Percentiles rank a stretch among this genome's conserved stretches.
Evolutionary conservation across 2,113 vertebrate genomes (phyloP).

Genomic region (Acrocephalus kingi): DNA sequence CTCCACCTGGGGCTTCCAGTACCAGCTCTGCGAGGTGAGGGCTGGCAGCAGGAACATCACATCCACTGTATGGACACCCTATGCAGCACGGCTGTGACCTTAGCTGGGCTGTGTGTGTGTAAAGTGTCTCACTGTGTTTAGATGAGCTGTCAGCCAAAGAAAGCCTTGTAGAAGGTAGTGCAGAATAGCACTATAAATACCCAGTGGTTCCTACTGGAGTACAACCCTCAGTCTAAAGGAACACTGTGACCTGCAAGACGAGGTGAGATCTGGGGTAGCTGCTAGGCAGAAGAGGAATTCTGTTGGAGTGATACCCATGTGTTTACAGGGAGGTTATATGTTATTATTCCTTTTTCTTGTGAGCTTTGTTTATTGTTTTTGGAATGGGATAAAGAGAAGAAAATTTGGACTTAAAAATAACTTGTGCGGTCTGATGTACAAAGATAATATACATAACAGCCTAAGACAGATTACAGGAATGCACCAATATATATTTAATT

Average conservation of each 20-base stretch:
- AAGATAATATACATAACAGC: slow-evolving; percentile 45
- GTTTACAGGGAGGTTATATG: not conserved
- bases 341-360: slow-evolving; percentile 8
- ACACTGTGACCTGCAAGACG: not conserved
- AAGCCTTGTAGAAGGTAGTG: not conserved
- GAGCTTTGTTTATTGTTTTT: slow-evolving; percentile 48
- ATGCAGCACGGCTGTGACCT: not conserved
- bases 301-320: not conserved
- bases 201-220: not conserved
- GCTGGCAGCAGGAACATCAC: not conserved
- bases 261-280: not conserved
- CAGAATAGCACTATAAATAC: not conserved
- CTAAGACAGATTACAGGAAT: not conserved
- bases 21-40: not conserved
- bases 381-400: slow-evolving; percentile 51
- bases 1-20: not conserved
- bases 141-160: not conserved
- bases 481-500: not conserved
- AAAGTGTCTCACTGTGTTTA: not conserved
- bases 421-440: not conserved
- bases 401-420: slow-evolving; percentile 37
- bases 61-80: not conserved
- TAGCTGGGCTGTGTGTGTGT: not conserved
- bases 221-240: not conserved
- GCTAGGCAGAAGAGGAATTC: not conserved